A percentile compares a stretch with the other conserved stretches of the same genome.
phyloP scores from a whole-genome alignment of 2,797 vertebrate genomes.

The Momotus momota region DNA sequence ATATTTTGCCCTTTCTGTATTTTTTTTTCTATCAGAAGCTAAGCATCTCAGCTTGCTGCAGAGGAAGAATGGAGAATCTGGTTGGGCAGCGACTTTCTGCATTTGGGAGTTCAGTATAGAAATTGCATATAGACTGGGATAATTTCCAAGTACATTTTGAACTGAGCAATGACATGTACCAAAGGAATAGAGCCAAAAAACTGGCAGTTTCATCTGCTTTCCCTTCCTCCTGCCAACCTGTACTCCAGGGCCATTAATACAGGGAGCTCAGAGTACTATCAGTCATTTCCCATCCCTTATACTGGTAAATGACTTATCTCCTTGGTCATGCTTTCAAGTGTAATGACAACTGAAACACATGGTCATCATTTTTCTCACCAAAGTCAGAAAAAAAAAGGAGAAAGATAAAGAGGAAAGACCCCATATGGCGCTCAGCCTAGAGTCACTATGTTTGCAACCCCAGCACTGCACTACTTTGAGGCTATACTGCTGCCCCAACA shows the following conservation, averaged over 20 bases:
- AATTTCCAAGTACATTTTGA: slow-evolving; percentile 64
- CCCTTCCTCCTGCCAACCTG: slow-evolving; percentile 32
- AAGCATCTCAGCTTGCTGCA: background rate
- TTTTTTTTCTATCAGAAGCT: background rate
- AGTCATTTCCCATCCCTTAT: slow-evolving; percentile 32
- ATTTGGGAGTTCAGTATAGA: background rate
- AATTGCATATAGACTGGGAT: slow-evolving; percentile 40
- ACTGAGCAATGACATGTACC: slow-evolving; percentile 49
- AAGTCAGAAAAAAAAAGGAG: background rate
- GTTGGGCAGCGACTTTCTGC: slow-evolving; percentile 6
- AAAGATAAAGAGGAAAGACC: background rate
- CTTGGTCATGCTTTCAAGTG: background rate
- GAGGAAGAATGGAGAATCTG: background rate
- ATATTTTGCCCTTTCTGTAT: background rate
- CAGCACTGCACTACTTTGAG: background rate
- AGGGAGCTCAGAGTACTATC: background rate
- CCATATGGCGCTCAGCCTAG: background rate
- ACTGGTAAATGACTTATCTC: slow-evolving; percentile 14
- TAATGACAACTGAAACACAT: slow-evolving; percentile 5
- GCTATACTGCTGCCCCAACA: background rate
- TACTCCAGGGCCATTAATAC: slow-evolving; percentile 24
- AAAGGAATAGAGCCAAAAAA: slow-evolving; percentile 28
- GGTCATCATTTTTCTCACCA: background rate
- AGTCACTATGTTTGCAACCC: background rate
- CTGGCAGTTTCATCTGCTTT: slow-evolving; percentile 47